Evolutionary conservation across 2,888 invertebrate species (phyloP).

Genomic region (Oxystoma pomonae): DNA sequence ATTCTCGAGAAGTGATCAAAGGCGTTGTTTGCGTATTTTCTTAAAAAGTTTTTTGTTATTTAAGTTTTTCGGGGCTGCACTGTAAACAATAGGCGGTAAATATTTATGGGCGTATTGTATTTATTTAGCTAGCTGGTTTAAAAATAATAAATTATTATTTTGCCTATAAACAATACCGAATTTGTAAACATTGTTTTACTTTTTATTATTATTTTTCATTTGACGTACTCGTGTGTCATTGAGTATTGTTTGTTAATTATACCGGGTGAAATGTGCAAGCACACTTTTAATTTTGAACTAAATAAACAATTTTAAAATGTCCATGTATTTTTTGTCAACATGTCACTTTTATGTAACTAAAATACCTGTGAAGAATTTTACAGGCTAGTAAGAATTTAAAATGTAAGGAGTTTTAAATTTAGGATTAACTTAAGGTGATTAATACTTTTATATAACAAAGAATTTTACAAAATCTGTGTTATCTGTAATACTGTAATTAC

Average conservation of each 20-base stretch:
- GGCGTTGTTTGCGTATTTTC: not conserved
- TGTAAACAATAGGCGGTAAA: conserved; percentile 24
- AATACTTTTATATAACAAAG: too few relatives aligned
- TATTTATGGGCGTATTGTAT: conserved; percentile 22
- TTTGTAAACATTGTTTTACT: conserved; percentile 14
- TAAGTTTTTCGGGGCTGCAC: conserved; percentile 20
- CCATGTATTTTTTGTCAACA: too few relatives aligned
- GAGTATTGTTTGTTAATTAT: conserved; percentile 1
- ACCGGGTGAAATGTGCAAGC: too few relatives aligned
- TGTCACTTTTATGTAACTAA: too few relatives aligned
- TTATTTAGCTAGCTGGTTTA: conserved; percentile 14
- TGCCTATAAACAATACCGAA: conserved; percentile 17
- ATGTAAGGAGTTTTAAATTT: too few relatives aligned
- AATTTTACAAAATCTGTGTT: too few relatives aligned
- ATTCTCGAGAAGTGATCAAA: not conserved
- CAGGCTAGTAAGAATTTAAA: too few relatives aligned
- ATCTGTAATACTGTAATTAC: too few relatives aligned
- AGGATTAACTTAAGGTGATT: too few relatives aligned
- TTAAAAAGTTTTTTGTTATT: not conserved
- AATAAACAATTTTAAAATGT: too few relatives aligned
- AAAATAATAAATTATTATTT: conserved; percentile 23
- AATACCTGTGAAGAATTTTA: too few relatives aligned
- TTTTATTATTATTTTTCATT: conserved; percentile 9
- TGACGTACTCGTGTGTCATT: conserved; percentile 8
- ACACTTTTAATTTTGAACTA: too few relatives aligned